Evolutionary conservation across 1,140 invertebrate species (phyloP).

Genomic region (Drosophila hydei): DNA sequence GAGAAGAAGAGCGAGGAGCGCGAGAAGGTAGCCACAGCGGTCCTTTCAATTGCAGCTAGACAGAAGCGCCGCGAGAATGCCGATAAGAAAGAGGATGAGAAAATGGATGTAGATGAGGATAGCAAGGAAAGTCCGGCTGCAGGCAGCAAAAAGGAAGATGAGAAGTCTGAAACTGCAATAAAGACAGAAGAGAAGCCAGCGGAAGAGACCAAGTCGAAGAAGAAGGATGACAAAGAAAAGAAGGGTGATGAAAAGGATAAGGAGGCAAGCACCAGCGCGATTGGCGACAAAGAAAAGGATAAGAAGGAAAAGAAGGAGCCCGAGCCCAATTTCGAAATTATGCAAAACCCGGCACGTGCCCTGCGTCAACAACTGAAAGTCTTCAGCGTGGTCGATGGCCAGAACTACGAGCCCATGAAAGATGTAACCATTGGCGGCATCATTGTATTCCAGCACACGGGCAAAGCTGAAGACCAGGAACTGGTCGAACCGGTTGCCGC

Average conservation of each 20-base stretch:
- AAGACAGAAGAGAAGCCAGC: slow-evolving; percentile 84
- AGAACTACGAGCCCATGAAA: slow-evolving; percentile 93
- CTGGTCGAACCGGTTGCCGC: slow-evolving; percentile 97
- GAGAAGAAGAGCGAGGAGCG: slow-evolving; percentile 99
- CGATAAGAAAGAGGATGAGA: slow-evolving; percentile 86
- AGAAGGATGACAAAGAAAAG: slow-evolving; percentile 85
- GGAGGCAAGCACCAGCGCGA: slow-evolving; percentile 58
- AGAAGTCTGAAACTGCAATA: slow-evolving; percentile 85
- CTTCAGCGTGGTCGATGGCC: slow-evolving; percentile 91
- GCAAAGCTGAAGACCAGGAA: slow-evolving; percentile 90
- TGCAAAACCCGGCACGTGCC: slow-evolving; percentile 96
- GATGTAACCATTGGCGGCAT: slow-evolving; percentile 97
- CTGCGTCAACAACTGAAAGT: slow-evolving; percentile 97
- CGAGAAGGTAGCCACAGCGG: slow-evolving; percentile 98
- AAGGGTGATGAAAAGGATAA: slow-evolving; percentile 73
- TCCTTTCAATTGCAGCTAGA: slow-evolving; percentile 97
- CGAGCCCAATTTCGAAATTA: slow-evolving; percentile 95
- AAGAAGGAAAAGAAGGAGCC: slow-evolving; percentile 91
- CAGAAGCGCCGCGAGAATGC: slow-evolving; percentile 91
- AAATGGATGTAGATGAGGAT: slow-evolving; percentile 90
- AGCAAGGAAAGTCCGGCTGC: slow-evolving; percentile 87
- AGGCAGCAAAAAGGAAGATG: slow-evolving; percentile 85
- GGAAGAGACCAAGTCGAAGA: slow-evolving; percentile 80
- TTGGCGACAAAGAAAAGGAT: slow-evolving; percentile 82
- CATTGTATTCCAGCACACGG: slow-evolving; percentile 94